Evolutionary conservation across 2,888 invertebrate species (phyloP).

Genomic region (Lagria hirta): DNA sequence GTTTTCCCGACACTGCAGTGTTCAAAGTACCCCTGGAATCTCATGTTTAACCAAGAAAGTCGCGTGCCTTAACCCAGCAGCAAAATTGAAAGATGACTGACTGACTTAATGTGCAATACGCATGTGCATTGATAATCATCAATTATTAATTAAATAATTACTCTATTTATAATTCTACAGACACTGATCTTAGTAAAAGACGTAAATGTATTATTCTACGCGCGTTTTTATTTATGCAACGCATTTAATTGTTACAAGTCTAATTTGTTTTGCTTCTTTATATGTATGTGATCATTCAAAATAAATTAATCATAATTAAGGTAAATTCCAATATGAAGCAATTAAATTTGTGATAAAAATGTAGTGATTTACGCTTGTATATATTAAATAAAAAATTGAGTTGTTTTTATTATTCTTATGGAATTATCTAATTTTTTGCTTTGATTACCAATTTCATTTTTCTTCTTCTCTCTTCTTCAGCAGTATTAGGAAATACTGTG

Average conservation of each 20-base stretch:
- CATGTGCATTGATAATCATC: constrained; percentile 27
- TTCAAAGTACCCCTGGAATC: constrained; percentile 62
- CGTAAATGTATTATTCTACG: constrained; percentile 31
- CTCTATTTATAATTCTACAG: no score
- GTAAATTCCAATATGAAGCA: constrained; percentile 51
- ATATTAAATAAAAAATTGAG: no score
- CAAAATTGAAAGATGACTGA: no score
- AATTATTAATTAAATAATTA: constrained; percentile 24
- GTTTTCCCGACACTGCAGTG: constrained; percentile 57
- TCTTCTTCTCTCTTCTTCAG: constrained; percentile 21
- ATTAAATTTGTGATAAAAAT: constrained; percentile 54
- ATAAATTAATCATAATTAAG: constrained; percentile 18
- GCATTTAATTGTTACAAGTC: constrained; percentile 40
- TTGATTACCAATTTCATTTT: constrained; percentile 29
- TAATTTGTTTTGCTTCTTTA: constrained; percentile 48
- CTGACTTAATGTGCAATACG: constrained; percentile 37
- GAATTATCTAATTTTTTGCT: constrained; percentile 22
- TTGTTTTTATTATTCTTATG: constrained; percentile 34
- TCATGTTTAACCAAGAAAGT: constrained; percentile 54
- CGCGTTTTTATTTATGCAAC: constrained; percentile 14
- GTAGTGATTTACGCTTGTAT: constrained; percentile 42
- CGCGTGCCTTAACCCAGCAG: constrained; percentile 24
- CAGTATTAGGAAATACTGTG: constrained; percentile 50
- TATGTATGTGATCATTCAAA: constrained; percentile 51
- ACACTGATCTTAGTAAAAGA: constrained; percentile 28